phyloP scores from a whole-genome alignment of 2,113 vertebrate genomes.

The Camelus dromedarius region DNA sequence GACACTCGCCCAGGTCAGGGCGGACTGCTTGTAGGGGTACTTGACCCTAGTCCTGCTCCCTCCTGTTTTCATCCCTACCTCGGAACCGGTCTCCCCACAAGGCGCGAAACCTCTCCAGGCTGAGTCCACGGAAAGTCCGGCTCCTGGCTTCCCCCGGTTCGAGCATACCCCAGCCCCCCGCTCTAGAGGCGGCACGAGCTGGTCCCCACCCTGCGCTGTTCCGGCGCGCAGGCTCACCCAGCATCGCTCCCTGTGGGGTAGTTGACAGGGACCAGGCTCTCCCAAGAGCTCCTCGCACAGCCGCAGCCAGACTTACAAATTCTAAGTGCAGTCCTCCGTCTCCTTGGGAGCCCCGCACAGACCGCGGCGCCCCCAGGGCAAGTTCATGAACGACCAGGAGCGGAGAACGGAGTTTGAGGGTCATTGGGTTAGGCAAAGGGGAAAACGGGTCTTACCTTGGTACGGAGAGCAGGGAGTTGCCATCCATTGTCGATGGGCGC shows the following conservation, averaged over 20 bases:
- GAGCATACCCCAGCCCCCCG: not conserved
- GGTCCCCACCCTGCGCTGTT: accelerated
- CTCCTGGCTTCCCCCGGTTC: not conserved
- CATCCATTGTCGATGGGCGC: slow-evolving; percentile 20
- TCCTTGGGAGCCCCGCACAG: not conserved
- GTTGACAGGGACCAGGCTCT: accelerated
- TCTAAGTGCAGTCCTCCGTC: not conserved
- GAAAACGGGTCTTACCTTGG: slow-evolving; percentile 72
- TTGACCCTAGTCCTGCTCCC: not conserved
- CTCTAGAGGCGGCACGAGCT: not conserved
- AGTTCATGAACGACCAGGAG: not conserved
- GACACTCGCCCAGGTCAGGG: not conserved
- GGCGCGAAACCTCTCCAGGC: not conserved
- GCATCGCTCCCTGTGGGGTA: not conserved
- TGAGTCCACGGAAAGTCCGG: not conserved
- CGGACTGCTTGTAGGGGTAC: not conserved
- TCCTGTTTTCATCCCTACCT: not conserved
- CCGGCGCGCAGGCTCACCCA: slow-evolving; percentile 2
- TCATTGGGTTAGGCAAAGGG: accelerated
- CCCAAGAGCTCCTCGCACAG: not conserved
- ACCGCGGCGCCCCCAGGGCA: not conserved
- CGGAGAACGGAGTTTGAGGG: not conserved
- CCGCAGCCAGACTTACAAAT: no score
- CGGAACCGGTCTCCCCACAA: not conserved
- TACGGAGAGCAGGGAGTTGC: not conserved